A percentile compares a stretch with the other conserved stretches of the same genome.
These are phyloP conservation scores for Perizoma flavofasciatum DNA, from an alignment of 2,888 invertebrate genomes.

Conservation along the genomic window DNA sequence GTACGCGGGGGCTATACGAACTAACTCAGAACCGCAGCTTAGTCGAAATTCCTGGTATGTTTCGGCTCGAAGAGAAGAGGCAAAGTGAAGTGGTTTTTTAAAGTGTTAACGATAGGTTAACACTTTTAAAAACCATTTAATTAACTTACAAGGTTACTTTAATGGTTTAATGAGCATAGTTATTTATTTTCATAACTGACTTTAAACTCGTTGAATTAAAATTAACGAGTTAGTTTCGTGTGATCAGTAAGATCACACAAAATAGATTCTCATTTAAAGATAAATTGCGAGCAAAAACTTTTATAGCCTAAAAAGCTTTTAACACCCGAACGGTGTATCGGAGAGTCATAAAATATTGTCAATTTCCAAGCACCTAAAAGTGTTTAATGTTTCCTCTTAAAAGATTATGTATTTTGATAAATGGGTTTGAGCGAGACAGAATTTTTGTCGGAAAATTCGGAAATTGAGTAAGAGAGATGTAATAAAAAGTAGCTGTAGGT, in stretches of 20 bases:
- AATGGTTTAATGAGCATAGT: too few relatives aligned
- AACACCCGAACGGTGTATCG: constrained; percentile 41
- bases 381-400: constrained; percentile 35
- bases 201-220: too few relatives aligned
- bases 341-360: constrained; percentile 40
- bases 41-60: too few relatives aligned
- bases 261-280: constrained; percentile 36
- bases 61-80: too few relatives aligned
- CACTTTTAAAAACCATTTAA: too few relatives aligned
- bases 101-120: too few relatives aligned
- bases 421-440: constrained; percentile 29
- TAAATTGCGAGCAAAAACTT: constrained; percentile 37
- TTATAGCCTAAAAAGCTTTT: constrained; percentile 40
- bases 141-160: too few relatives aligned
- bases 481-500: constrained; percentile 6
- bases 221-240: too few relatives aligned
- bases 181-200: too few relatives aligned
- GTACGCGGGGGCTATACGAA: too few relatives aligned
- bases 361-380: constrained; percentile 38
- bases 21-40: too few relatives aligned
- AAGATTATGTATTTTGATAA: constrained; percentile 37
- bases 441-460: constrained; percentile 33
- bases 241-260: constrained; percentile 20
- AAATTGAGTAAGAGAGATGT: constrained; percentile 29
- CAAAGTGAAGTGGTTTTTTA: too few relatives aligned